These are phyloP conservation scores for Drosophila tropicalis DNA, from an alignment of 1,140 invertebrate species.

Conservation along the genomic window DNA sequence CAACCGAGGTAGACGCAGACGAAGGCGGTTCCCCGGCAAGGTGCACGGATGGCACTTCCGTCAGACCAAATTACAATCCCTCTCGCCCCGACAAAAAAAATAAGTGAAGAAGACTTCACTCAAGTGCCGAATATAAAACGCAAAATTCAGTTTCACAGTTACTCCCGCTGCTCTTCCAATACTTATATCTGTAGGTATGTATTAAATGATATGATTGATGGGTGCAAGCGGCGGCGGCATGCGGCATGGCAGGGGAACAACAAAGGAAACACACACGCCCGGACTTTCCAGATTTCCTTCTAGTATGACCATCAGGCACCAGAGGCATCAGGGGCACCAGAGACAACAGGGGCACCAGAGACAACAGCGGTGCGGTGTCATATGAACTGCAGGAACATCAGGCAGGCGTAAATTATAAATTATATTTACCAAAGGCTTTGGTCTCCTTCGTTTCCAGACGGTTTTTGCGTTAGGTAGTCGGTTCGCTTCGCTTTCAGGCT, in stretches of 20 bases:
- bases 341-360: no score
- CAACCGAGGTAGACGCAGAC: slow-evolving; percentile 18
- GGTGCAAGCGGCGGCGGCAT: slow-evolving; percentile 25
- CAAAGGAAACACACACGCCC: slow-evolving; percentile 14
- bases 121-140: slow-evolving; percentile 72
- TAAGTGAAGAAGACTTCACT: slow-evolving; percentile 44
- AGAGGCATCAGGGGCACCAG: no score
- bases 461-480: slow-evolving; percentile 28
- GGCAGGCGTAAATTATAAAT: slow-evolving; percentile 63
- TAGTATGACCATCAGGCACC: slow-evolving; percentile 22
- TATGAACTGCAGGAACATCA: slow-evolving; percentile 34
- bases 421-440: slow-evolving; percentile 61
- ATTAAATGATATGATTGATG: slow-evolving; percentile 69
- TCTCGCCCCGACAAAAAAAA: slow-evolving; percentile 29
- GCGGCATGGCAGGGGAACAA: slow-evolving; percentile 23
- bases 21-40: slow-evolving; percentile 13
- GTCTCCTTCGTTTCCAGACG: slow-evolving; percentile 8
- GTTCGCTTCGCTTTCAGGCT: slow-evolving; percentile 40
- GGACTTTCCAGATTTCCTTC: slow-evolving; percentile 1
- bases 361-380: slow-evolving; percentile 17
- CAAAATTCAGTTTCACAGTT: slow-evolving; percentile 51
- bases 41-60: slow-evolving; percentile 52
- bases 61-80: slow-evolving; percentile 7
- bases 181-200: slow-evolving; percentile 22
- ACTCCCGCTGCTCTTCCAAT: slow-evolving; percentile 23